Evolutionary conservation across 2,888 invertebrate genomes (phyloP).

Genomic region (Macropis europaea): DNA sequence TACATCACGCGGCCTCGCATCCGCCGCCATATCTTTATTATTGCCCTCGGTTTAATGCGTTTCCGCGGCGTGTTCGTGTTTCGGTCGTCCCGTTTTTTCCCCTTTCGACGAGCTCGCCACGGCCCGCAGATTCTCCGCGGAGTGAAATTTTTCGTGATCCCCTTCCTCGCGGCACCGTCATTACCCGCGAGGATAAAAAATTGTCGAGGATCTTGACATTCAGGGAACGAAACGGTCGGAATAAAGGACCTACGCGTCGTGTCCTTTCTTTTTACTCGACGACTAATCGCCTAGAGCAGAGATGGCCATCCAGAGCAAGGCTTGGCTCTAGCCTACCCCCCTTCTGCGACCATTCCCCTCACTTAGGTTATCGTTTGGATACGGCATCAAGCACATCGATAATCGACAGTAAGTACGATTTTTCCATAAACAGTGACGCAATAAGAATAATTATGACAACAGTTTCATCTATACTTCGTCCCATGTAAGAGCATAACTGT

Average conservation of each 20-base stretch:
- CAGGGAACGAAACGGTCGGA: slow-evolving; percentile 6
- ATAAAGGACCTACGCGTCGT: background rate
- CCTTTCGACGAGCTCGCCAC: background rate
- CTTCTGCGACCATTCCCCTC: no score
- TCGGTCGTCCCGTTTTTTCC: background rate
- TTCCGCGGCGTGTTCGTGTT: slow-evolving; percentile 25
- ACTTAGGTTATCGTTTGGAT: no score
- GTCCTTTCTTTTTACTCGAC: no score
- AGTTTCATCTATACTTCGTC: no score
- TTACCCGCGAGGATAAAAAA: slow-evolving; percentile 4
- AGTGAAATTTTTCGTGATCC: slow-evolving; percentile 22
- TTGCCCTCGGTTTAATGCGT: slow-evolving; percentile 41
- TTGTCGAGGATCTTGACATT: background rate
- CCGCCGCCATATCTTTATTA: slow-evolving; percentile 47
- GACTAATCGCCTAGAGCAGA: no score
- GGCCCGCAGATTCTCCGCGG: background rate
- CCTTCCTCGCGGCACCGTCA: slow-evolving; percentile 8
- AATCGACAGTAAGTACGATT: no score
- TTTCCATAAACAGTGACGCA: no score
- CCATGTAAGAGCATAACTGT: no score
- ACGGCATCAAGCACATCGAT: no score
- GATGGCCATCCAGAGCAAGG: no score
- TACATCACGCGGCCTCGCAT: slow-evolving; percentile 36
- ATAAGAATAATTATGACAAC: no score
- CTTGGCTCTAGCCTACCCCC: no score